Base-by-base conservation (phyloP, 2,797 vertebrate genomes). In the Channa striata region DNA sequence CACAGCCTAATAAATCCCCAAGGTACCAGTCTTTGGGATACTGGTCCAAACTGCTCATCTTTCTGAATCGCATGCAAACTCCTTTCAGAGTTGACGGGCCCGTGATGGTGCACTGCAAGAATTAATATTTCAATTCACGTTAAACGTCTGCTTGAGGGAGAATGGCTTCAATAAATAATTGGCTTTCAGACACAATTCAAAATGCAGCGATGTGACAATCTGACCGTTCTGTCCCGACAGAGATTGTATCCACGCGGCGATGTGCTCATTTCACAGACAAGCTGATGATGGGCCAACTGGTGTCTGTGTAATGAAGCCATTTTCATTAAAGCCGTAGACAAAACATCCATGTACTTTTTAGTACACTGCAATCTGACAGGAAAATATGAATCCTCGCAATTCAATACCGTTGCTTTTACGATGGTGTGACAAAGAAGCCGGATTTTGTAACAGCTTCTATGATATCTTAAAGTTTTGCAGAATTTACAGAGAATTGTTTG, bases 241-340 rank as follows among this genome's bases (percentile, higher is more conserved):
- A 52, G 39, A 59, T 37, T 46, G 19, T 11, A 23, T 48, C 36
- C 17, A 5, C 9, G 37, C 69, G 39, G 50, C 52, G 20, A 51
- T 59, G 17, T 25, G 16, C 8, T 47, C 39, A 57, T 47, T 71
- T 57, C 53, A 42, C 42, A 14, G 47, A 49, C 39, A 23, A 8
- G 58, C 39, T 36, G 53, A 36, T 69, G 60, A 72, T 30, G 43
- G 33, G 20, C 6, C 21, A 47, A 53, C 23, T 44, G 10, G 5
- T 12, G 20, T 75, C 33, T 43, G 44, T 17, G 59, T 50, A 47
- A 77, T 59, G 9, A 64, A 51, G 33, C 43, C 12, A 65, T 69
- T 78, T 72, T n/a, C 42, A 44, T 4, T 36, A 33, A 49, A 37
- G 11, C n/a, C 6, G 2, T 37, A 46, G 36, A 44, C 5, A 49